These are phyloP conservation scores for Melanotaenia parkinsoni DNA, from an alignment of 2,797 vertebrate genomes.

Conservation along the genomic window DNA sequence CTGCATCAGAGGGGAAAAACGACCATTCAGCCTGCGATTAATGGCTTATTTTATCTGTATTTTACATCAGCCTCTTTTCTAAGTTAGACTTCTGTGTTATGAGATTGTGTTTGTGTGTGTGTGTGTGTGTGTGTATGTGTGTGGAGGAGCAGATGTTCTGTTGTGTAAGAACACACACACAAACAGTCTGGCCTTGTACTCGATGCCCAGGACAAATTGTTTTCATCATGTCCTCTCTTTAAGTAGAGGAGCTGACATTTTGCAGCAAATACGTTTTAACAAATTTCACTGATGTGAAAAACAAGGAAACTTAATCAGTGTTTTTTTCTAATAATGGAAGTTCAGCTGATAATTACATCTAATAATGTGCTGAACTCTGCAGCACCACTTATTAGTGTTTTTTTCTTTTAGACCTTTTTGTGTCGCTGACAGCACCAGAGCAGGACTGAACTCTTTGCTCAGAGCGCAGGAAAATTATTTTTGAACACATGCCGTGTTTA, in stretches of 20 bases:
- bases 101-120: not conserved
- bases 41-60: slow-evolving; percentile 45
- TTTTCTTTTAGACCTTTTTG: not conserved
- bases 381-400: not conserved
- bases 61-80: slow-evolving; percentile 28
- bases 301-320: slow-evolving; percentile 8
- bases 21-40: slow-evolving; percentile 25
- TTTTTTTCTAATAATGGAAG: slow-evolving; percentile 4
- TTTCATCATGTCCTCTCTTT: slow-evolving; percentile 27
- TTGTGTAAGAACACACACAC: slow-evolving; percentile 12
- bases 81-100: slow-evolving; percentile 25
- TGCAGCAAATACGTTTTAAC: slow-evolving; percentile 6
- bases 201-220: slow-evolving; percentile 22
- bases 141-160: slow-evolving; percentile 13
- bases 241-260: slow-evolving; percentile 7
- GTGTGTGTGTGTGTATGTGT: not conserved
- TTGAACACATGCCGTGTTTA: not conserved
- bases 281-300: not conserved
- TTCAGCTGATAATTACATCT: slow-evolving; percentile 5
- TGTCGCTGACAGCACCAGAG: not conserved
- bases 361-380: not conserved
- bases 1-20: slow-evolving; percentile 21
- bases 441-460: not conserved
- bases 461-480: not conserved
- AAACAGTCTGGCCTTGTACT: slow-evolving; percentile 31